Conservation (phyloP, 2,113 vertebrate species). For the Limanda limanda region DNA sequence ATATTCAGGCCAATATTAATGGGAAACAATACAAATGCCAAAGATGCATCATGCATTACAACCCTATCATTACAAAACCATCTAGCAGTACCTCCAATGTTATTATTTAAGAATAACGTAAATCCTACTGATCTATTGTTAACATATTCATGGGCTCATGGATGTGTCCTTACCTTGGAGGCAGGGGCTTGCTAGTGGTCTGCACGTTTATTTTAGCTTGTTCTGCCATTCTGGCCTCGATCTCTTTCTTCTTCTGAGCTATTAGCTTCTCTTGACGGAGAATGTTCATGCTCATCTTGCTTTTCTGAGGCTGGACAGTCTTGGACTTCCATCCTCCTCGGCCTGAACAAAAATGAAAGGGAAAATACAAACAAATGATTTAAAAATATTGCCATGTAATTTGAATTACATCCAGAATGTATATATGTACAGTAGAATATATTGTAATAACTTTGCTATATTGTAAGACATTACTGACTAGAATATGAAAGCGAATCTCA, state of each 20-base stretch:
- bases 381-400: too few species aligned
- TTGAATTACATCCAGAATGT: too few species aligned
- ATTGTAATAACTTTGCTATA: neutral
- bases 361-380: neutral
- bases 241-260: conserved; percentile 95
- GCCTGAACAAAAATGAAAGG: conserved; percentile 65
- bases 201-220: conserved; percentile 83
- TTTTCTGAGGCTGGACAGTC: conserved; percentile 82
- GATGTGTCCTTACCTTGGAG: conserved; percentile 62
- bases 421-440: neutral
- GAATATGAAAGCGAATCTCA: neutral
- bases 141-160: neutral
- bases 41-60: too few species aligned
- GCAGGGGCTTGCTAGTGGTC: conserved; percentile 74
- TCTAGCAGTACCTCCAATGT: neutral
- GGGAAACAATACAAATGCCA: neutral
- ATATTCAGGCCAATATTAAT: neutral
- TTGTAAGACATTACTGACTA: too few species aligned
- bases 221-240: conserved; percentile 92
- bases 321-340: conserved; percentile 89
- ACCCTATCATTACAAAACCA: neutral
- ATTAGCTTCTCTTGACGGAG: conserved; percentile 95
- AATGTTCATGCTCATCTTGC: conserved; percentile 91
- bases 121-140: too few species aligned
- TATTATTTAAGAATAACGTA: neutral